Base-by-base conservation (phyloP, 1,140 invertebrate genomes). In the Drosophila sp. region DNA sequence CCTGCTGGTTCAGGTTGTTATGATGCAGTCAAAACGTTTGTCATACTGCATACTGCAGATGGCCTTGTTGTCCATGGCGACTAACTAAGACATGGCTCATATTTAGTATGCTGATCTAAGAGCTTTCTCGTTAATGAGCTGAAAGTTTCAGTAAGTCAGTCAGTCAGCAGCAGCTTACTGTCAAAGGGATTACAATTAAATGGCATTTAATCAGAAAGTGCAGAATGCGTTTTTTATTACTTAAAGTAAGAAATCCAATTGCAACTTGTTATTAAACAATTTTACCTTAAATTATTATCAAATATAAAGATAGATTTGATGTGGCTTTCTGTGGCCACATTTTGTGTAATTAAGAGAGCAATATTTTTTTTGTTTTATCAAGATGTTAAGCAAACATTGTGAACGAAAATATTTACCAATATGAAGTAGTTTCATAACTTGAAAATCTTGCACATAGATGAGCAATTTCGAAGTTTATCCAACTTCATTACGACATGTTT, bases 121-220 rank as follows among this genome's bases (percentile, higher is more conserved):
- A 70, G 69, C 87, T 86, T 76, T 79, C 64, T 76, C 76, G 63
- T 72, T 87, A 86, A 82, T 87, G 79, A 86, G 66, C 70, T 81
- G 64, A 70, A 85, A 75, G 57, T 81, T 75, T 40, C 56, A 6
- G 32, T 25, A 33, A 38, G 35, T 38, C 25, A 62, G 38, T 65
- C 17, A 25, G 72, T 27, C 44, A 40, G 32, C 44, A 40, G 32
- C n/a, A 41, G 11, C 47, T 63, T 35, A 17, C 40, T 3, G 6
- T 25, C 30, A 29, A 27, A 27, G 27, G 30, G 25, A 17, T 61
- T 23, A 27, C 17, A 50, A 27, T 27, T 27, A 23, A 44, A 44
- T 41, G 4, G 4, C 11, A 41, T 41, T 40, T 17, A 41, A 17
- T 17, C 17, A 17, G 17, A 17, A 17, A 17, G 17, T 17, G 17